A percentile compares a stretch with the other conserved stretches of the same genome.
phyloP scores from a whole-genome alignment of 1,140 invertebrate species.

The Ladona fulva region DNA sequence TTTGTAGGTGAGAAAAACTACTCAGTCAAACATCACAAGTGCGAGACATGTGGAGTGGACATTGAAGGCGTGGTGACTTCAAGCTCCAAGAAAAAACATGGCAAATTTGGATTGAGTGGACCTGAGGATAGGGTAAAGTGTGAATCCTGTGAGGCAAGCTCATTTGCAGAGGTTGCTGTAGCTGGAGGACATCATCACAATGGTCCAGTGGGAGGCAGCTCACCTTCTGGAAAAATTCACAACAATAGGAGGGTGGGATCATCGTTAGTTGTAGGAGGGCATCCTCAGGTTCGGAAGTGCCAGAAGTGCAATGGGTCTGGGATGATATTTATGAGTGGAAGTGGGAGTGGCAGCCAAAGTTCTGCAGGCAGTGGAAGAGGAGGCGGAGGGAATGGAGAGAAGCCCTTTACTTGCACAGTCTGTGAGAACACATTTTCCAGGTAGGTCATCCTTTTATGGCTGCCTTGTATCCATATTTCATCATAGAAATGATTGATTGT shows the following conservation, averaged over 20 bases:
- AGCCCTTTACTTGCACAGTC: slow-evolving; percentile 1
- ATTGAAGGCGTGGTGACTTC: not conserved
- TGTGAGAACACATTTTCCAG: slow-evolving; percentile 14
- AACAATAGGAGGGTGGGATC: not conserved
- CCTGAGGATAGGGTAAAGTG: not conserved
- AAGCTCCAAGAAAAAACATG: slow-evolving; percentile 2
- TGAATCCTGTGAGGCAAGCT: not conserved
- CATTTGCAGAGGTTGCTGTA: not conserved
- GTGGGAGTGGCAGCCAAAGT: not conserved
- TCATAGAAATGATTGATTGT: too few relatives aligned
- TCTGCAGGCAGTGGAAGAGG: not conserved
- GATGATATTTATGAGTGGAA: not conserved
- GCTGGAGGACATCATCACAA: not conserved
- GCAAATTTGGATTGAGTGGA: not conserved
- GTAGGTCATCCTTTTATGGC: not conserved
- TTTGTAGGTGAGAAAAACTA: not conserved
- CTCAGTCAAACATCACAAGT: not conserved
- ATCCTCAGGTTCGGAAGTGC: not conserved
- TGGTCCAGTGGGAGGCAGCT: not conserved
- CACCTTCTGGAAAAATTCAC: not conserved
- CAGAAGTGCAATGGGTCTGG: slow-evolving; percentile 13
- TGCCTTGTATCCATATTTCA: too few relatives aligned
- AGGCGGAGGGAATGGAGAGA: not conserved
- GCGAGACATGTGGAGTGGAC: slow-evolving; percentile 2
- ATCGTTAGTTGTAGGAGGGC: not conserved